phyloP scores from a whole-genome alignment of 1,140 invertebrate genomes.

The Ctenoplectra terminalis region DNA sequence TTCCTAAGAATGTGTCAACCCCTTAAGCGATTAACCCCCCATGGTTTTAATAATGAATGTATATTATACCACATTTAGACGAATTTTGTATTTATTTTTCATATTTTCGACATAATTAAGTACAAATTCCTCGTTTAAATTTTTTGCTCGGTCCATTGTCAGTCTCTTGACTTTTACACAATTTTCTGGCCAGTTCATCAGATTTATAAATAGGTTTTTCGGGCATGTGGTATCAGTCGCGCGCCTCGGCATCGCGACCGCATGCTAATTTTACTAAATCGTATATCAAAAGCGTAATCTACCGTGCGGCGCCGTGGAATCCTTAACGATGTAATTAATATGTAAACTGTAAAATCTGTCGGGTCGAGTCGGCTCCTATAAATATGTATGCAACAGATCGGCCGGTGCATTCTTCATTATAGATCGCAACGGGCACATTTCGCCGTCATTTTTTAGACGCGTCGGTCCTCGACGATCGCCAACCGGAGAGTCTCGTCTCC shows the following conservation, averaged over 20 bases:
- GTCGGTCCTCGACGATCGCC: neutral
- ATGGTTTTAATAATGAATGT: too few species aligned
- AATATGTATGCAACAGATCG: slow-evolving; percentile 54
- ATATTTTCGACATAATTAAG: neutral
- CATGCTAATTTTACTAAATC: slow-evolving; percentile 36
- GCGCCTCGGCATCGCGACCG: neutral
- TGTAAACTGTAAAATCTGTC: slow-evolving; percentile 55
- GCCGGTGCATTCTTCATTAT: slow-evolving; percentile 34
- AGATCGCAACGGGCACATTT: slow-evolving; percentile 6
- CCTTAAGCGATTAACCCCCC: too few species aligned
- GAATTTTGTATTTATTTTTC: neutral
- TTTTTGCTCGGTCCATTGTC: too few species aligned
- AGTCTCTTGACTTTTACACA: too few species aligned
- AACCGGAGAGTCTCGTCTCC: neutral
- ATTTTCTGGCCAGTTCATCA: neutral
- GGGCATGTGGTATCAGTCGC: neutral
- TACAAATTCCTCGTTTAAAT: too few species aligned
- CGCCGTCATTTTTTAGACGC: neutral
- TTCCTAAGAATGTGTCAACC: too few species aligned
- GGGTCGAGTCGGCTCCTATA: slow-evolving; percentile 43
- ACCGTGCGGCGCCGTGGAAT: slow-evolving; percentile 40
- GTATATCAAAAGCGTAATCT: slow-evolving; percentile 48
- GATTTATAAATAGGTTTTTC: slow-evolving; percentile 23
- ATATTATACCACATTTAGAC: too few species aligned
- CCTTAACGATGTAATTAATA: slow-evolving; percentile 60